A percentile compares a stretch with the other conserved stretches of the same genome.
phyloP scores from a whole-genome alignment of 2,113 vertebrate species.

The Oryzias melastigma region DNA sequence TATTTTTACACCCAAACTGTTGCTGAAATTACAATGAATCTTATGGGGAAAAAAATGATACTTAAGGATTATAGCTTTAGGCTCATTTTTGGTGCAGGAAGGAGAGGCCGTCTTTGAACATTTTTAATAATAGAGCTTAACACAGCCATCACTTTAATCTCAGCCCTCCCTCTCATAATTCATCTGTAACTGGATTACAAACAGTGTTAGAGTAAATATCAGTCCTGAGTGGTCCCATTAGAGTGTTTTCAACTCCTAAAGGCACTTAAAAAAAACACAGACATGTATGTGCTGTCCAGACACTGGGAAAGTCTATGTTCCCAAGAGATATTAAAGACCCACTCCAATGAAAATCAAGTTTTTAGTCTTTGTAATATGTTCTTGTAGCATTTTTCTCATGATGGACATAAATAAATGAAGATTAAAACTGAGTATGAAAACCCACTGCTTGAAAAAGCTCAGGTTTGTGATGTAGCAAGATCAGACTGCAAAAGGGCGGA shows the following conservation, averaged over 20 bases:
- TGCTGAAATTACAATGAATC: conserved; percentile 19
- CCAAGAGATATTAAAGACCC: too few species aligned
- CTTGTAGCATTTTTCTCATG: too few species aligned
- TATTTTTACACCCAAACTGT: not conserved
- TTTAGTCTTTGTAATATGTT: too few species aligned
- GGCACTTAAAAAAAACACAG: conserved; percentile 1
- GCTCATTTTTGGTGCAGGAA: conserved; percentile 42
- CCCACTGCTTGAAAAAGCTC: too few species aligned
- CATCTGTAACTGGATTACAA: conserved; percentile 14
- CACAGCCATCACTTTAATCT: conserved; percentile 37
- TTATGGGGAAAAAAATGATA: conserved; percentile 19
- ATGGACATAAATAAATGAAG: too few species aligned
- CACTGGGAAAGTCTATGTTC: too few species aligned
- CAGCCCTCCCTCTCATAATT: conserved; percentile 38
- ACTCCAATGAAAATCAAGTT: too few species aligned
- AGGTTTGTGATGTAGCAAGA: too few species aligned
- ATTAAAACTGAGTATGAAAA: too few species aligned
- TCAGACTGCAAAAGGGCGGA: too few species aligned
- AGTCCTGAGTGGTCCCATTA: conserved; percentile 11
- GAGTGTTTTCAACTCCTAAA: conserved; percentile 3
- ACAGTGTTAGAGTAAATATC: conserved; percentile 17
- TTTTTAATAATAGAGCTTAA: conserved; percentile 48
- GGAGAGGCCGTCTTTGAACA: conserved; percentile 40
- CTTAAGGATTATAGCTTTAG: conserved; percentile 27
- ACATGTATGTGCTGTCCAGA: not conserved